These are phyloP conservation scores for Drosophila peninsularis DNA, from an alignment of 2,888 invertebrate species.

Conservation along the genomic window DNA sequence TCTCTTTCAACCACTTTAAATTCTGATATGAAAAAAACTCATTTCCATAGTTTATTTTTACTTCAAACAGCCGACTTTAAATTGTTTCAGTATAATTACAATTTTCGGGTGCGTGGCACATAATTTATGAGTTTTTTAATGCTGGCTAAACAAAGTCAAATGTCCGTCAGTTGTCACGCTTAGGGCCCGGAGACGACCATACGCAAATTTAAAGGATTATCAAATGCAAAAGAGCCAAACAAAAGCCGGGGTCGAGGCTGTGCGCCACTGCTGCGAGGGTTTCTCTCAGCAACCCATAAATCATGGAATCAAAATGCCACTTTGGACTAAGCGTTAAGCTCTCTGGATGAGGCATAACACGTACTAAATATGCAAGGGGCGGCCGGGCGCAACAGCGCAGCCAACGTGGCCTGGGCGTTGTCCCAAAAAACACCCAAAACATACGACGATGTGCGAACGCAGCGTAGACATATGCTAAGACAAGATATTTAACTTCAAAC, in stretches of 20 bases:
- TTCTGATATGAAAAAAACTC: not conserved
- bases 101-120: constrained; percentile 18
- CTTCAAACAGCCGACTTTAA: constrained; percentile 9
- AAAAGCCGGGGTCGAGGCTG: constrained; percentile 14
- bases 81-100: constrained; percentile 25
- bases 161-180: constrained; percentile 64
- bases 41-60: not conserved
- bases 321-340: constrained; percentile 72
- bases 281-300: constrained; percentile 62
- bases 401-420: constrained; percentile 10
- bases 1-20: not conserved
- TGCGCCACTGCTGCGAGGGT: constrained; percentile 40
- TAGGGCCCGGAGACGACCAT: constrained; percentile 46
- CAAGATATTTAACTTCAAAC: constrained; percentile 10
- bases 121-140: constrained; percentile 64
- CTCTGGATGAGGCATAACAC: constrained; percentile 69
- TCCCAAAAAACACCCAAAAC: not conserved
- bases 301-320: constrained; percentile 79
- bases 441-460: constrained; percentile 54
- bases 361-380: constrained; percentile 65
- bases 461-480: constrained; percentile 25
- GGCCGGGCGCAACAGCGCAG: constrained; percentile 14
- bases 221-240: constrained; percentile 72
- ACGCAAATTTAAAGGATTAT: constrained; percentile 77
- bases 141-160: constrained; percentile 72